These are phyloP conservation scores for Hemibagrus guttatus DNA, from an alignment of 2,797 vertebrate genomes.

Conservation along the genomic window DNA sequence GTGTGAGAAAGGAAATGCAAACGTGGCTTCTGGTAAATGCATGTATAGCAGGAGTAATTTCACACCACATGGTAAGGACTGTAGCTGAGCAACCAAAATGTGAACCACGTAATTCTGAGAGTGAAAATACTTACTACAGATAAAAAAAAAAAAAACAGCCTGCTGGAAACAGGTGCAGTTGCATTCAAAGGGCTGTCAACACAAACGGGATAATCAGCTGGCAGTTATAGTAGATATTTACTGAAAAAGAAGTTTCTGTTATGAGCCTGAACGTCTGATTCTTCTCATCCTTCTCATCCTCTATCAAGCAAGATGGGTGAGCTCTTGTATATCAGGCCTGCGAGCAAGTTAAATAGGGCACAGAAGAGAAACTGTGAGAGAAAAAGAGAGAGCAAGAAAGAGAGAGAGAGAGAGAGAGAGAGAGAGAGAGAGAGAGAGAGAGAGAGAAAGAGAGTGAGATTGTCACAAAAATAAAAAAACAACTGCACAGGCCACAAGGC, in stretches of 20 bases:
- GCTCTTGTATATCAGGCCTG: slow-evolving; percentile 64
- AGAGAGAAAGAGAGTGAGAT: slow-evolving; percentile 30
- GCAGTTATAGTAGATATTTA: slow-evolving; percentile 33
- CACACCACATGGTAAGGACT: slow-evolving; percentile 37
- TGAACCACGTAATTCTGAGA: slow-evolving; percentile 56
- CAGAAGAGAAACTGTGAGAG: slow-evolving; percentile 34
- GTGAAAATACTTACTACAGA: slow-evolving; percentile 44
- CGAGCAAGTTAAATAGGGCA: slow-evolving; percentile 70
- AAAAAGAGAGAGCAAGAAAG: not conserved
- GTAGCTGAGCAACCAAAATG: slow-evolving; percentile 43
- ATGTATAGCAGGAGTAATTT: slow-evolving; percentile 38
- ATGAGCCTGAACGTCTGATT: slow-evolving; percentile 54
- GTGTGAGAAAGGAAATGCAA: slow-evolving; percentile 69
- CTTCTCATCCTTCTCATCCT: slow-evolving; percentile 61
- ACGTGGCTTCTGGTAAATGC: slow-evolving; percentile 67
- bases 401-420: slow-evolving; percentile 42
- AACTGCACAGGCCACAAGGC: slow-evolving; percentile 79
- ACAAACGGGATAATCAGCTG: slow-evolving; percentile 54
- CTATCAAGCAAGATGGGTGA: slow-evolving; percentile 66
- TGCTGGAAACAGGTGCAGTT: slow-evolving; percentile 49
- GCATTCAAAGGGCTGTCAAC: slow-evolving; percentile 49
- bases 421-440: slow-evolving; percentile 34
- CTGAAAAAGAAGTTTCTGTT: slow-evolving; percentile 45
- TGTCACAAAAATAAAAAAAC: slow-evolving; percentile 77
- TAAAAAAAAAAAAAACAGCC: slow-evolving; percentile 21